Percentiles rank a stretch among this genome's conserved stretches.
Conservation (phyloP, 1,140 invertebrate genomes). For the Halesus radiatus region DNA sequence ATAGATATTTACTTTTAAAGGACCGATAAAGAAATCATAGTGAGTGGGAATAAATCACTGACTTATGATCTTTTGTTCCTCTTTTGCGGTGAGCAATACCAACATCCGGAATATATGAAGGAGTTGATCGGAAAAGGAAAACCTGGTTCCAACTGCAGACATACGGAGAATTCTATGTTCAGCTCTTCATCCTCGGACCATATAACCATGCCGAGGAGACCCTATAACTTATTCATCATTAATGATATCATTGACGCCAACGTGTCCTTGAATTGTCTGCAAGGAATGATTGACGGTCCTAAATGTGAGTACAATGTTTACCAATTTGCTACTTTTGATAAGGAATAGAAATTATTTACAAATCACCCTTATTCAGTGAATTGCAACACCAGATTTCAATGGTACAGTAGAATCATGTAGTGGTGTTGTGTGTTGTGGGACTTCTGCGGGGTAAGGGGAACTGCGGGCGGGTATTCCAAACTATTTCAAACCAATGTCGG, state of each 20-base stretch:
- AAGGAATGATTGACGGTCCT: constrained; percentile 63
- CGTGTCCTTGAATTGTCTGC: constrained; percentile 64
- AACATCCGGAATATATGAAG: constrained; percentile 67
- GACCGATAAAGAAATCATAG: constrained; percentile 70
- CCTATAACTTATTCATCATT: constrained; percentile 73
- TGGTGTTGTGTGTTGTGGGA: too few species aligned
- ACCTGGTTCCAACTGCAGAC: not conserved
- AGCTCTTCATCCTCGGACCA: constrained; percentile 14
- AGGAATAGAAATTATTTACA: too few species aligned
- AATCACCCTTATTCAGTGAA: too few species aligned
- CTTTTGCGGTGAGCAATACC: constrained; percentile 74
- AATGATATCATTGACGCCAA: constrained; percentile 72
- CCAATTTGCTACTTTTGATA: too few species aligned
- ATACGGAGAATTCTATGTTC: not conserved
- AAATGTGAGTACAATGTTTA: constrained; percentile 40
- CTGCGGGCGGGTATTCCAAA: too few species aligned
- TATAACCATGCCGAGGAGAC: constrained; percentile 59
- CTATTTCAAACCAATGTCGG: too few species aligned
- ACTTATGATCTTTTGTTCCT: constrained; percentile 76
- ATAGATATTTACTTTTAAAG: constrained; percentile 59
- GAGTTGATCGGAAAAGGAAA: constrained; percentile 53
- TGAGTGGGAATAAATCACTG: constrained; percentile 69
- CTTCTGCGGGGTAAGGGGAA: too few species aligned
- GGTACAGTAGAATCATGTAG: too few species aligned
- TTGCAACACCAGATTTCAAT: too few species aligned